phyloP scores from a whole-genome alignment of 2,113 vertebrate species.

The Elephantulus edwardii region DNA sequence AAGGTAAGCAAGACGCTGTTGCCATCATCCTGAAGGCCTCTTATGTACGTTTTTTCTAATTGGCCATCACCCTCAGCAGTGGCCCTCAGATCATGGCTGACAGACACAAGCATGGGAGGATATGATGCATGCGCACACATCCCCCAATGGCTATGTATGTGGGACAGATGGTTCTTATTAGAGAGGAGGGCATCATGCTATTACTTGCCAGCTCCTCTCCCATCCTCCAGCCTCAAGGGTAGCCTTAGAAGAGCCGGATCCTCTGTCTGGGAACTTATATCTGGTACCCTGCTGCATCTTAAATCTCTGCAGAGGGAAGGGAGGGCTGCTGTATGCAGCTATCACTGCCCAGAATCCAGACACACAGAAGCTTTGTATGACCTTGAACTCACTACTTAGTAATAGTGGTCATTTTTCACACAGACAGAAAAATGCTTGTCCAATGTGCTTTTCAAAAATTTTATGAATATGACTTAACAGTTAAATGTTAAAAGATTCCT shows the following conservation, averaged over 20 bases:
- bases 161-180: conserved; percentile 3
- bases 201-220: neutral
- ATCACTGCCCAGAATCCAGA: neutral
- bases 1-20: neutral
- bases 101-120: neutral
- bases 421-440: too few species aligned
- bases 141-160: neutral
- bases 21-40: neutral
- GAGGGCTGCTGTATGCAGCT: neutral
- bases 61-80: accelerated
- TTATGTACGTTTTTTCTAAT: neutral
- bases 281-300: neutral
- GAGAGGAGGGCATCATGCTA: neutral
- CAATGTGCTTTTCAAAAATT: neutral
- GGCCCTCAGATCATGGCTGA: neutral
- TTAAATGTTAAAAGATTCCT: neutral
- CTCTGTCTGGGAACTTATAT: neutral
- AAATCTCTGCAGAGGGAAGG: neutral
- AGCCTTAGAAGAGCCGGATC: neutral
- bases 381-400: neutral
- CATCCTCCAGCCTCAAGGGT: neutral
- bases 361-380: neutral
- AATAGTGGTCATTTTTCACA: accelerated
- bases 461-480: neutral
- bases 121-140: neutral